These are phyloP conservation scores for Lordiphosa collinella DNA, from an alignment of 1,140 invertebrate species.

Conservation along the genomic window DNA sequence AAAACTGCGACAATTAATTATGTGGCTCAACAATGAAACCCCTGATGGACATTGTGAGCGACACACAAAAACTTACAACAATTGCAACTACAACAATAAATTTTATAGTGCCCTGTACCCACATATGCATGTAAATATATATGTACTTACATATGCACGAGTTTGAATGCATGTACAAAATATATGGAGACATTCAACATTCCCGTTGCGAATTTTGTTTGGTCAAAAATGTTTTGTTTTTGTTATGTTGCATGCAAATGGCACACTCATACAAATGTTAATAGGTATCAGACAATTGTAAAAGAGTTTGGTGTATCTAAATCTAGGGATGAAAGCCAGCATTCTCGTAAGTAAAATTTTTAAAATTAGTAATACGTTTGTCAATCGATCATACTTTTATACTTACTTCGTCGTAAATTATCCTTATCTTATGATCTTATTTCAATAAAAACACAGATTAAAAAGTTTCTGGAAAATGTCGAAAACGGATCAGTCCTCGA, in stretches of 20 bases:
- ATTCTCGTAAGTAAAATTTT: no score
- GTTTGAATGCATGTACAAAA: constrained; percentile 1
- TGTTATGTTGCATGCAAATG: constrained; percentile 39
- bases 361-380: no score
- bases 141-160: not conserved
- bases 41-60: constrained; percentile 54
- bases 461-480: no score
- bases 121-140: constrained; percentile 15
- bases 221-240: constrained; percentile 20
- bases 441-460: no score
- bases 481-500: no score
- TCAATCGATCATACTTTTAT: no score
- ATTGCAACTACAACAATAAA: constrained; percentile 68
- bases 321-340: no score
- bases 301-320: no score
- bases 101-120: constrained; percentile 60
- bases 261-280: constrained; percentile 17
- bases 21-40: constrained; percentile 75
- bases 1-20: constrained; percentile 78
- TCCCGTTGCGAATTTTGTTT: constrained; percentile 47
- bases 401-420: no score
- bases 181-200: constrained; percentile 25
- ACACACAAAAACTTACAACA: constrained; percentile 54
- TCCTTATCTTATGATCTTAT: no score
- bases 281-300: no score